phyloP scores from a whole-genome alignment of 1,140 invertebrate species.

The Mizuhopecten yessoensis region DNA sequence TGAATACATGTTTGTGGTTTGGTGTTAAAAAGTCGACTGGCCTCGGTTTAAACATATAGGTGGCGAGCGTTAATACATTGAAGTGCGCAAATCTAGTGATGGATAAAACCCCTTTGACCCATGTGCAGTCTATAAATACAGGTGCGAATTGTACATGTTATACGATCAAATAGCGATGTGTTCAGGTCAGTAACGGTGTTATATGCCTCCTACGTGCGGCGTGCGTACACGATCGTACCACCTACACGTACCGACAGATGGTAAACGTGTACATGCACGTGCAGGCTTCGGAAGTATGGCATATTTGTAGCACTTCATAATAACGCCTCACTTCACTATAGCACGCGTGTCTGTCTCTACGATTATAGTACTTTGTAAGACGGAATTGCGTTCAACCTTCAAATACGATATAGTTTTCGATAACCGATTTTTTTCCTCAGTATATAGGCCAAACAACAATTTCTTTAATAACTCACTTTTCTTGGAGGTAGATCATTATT shows the following conservation, averaged over 20 bases:
- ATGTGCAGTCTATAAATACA: background rate
- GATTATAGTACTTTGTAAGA: background rate
- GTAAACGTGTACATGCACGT: background rate
- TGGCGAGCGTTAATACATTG: no score
- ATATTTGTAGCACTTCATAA: background rate
- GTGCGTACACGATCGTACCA: background rate
- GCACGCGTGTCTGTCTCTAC: no score
- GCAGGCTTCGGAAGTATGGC: background rate
- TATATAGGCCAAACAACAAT: no score
- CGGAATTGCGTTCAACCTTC: background rate
- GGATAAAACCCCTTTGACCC: background rate
- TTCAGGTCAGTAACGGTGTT: background rate
- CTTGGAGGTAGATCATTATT: no score
- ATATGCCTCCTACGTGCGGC: background rate
- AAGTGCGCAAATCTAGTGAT: background rate
- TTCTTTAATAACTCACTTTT: no score
- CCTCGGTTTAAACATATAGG: background rate
- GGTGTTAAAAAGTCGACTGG: background rate
- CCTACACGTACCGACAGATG: constrained; percentile 21
- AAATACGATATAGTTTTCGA: no score
- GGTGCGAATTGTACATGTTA: constrained; percentile 3
- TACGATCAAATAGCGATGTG: background rate
- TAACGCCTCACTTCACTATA: background rate
- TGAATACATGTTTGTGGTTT: background rate
- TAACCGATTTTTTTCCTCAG: no score